Evolutionary conservation across 2,888 invertebrate genomes (phyloP).

Genomic region (Eilema sororculum): DNA sequence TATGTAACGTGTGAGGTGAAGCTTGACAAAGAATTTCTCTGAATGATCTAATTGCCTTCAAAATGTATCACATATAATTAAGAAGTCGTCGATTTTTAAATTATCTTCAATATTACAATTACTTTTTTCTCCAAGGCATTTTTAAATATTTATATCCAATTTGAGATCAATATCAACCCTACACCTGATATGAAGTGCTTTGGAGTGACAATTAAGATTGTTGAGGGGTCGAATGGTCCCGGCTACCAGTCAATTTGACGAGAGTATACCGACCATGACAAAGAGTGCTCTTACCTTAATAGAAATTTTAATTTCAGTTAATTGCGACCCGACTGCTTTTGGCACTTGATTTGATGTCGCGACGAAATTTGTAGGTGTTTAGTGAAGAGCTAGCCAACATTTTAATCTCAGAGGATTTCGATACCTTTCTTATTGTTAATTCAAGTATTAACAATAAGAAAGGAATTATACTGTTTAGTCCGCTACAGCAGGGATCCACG

Average conservation of each 20-base stretch:
- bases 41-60: too few relatives aligned
- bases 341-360: slow-evolving; percentile 16
- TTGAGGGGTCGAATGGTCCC: slow-evolving; percentile 32
- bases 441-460: background rate
- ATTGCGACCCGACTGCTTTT: slow-evolving; percentile 26
- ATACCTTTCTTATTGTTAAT: background rate
- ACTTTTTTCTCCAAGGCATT: background rate
- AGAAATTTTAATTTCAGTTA: slow-evolving; percentile 45
- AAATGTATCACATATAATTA: too few relatives aligned
- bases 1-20: too few relatives aligned
- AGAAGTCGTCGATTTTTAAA: too few relatives aligned
- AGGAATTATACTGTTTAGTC: background rate
- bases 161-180: background rate
- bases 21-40: too few relatives aligned
- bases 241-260: slow-evolving; percentile 40
- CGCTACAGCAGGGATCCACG: background rate
- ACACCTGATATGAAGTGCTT: slow-evolving; percentile 23
- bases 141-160: background rate
- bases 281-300: slow-evolving; percentile 32
- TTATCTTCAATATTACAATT: background rate
- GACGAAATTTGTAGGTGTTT: slow-evolving; percentile 8
- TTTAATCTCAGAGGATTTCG: background rate
- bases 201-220: slow-evolving; percentile 43
- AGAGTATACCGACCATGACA: slow-evolving; percentile 27
- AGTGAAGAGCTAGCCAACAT: background rate